Conservation (phyloP, 2,113 vertebrate species). For the Tetrao urogallus region DNA sequence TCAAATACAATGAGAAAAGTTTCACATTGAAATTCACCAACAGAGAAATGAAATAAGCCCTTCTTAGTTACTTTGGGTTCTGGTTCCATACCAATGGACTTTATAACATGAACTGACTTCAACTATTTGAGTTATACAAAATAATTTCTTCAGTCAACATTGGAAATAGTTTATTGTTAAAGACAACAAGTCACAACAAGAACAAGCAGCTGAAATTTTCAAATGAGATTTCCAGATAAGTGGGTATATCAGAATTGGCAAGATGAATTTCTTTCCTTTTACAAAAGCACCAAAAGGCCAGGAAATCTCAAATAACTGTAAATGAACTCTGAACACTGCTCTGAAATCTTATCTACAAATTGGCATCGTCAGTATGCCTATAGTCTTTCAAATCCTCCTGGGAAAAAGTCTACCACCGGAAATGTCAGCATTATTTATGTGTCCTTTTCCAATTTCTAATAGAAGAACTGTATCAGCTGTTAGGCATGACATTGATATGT, state of each 20-base stretch:
- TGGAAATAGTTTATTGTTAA: not conserved
- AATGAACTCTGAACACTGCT: not conserved
- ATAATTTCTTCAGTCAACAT: not conserved
- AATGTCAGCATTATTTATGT: not conserved
- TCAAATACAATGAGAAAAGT: not conserved
- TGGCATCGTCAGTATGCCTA: not conserved
- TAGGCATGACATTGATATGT: not conserved
- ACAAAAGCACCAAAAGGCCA: not conserved
- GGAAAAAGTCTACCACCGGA: not conserved
- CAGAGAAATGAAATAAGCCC: not conserved
- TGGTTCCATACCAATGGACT: not conserved
- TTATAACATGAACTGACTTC: not conserved
- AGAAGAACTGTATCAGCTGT: not conserved
- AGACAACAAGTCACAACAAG: not conserved
- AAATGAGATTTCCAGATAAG: not conserved
- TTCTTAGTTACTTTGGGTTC: not conserved
- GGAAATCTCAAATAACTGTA: not conserved
- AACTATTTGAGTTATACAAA: not conserved
- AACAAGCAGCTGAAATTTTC: not conserved
- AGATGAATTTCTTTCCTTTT: not conserved
- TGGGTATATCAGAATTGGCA: rapidly evolving
- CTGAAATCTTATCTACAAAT: not conserved
- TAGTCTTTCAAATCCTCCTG: not conserved
- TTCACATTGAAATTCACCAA: not conserved
- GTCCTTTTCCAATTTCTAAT: not conserved